phyloP scores from a whole-genome alignment of 2,797 vertebrate species.

The Lacerta viridis region DNA sequence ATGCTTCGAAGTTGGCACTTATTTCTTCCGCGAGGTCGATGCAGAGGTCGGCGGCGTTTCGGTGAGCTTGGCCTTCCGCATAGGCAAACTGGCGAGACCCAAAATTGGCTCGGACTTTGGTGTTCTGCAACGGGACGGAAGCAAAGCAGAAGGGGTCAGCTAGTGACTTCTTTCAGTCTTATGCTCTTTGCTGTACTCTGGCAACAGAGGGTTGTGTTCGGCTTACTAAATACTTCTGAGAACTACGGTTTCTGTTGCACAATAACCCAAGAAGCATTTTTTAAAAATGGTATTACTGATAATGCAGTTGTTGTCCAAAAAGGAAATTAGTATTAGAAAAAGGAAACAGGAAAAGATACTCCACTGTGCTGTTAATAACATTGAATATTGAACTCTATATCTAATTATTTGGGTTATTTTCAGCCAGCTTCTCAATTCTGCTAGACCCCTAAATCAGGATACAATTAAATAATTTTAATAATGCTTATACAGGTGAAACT shows the following conservation, averaged over 20 bases:
- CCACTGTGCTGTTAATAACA: neutral
- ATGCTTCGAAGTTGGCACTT: conserved; percentile 98
- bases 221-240: neutral
- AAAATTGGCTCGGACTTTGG: conserved; percentile 97
- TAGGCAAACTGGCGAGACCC: conserved; percentile 93
- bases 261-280: neutral
- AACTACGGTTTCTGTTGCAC: neutral
- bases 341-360: neutral
- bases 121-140: conserved; percentile 85
- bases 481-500: neutral
- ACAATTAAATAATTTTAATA: neutral
- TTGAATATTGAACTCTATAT: neutral
- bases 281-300: neutral
- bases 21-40: conserved; percentile 97
- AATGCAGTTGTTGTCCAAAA: neutral
- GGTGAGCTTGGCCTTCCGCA: conserved; percentile 96
- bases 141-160: neutral
- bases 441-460: neutral
- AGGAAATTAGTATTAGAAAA: neutral
- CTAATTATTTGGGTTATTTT: neutral
- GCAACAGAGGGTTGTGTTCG: neutral
- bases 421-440: neutral
- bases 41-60: conserved; percentile 96
- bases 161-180: neutral
- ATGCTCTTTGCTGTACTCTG: neutral